Percentiles rank a stretch among this genome's conserved stretches.
Evolutionary conservation across 1,140 invertebrate genomes (phyloP).

Genomic region (Zaprionus kolodkinae): DNA sequence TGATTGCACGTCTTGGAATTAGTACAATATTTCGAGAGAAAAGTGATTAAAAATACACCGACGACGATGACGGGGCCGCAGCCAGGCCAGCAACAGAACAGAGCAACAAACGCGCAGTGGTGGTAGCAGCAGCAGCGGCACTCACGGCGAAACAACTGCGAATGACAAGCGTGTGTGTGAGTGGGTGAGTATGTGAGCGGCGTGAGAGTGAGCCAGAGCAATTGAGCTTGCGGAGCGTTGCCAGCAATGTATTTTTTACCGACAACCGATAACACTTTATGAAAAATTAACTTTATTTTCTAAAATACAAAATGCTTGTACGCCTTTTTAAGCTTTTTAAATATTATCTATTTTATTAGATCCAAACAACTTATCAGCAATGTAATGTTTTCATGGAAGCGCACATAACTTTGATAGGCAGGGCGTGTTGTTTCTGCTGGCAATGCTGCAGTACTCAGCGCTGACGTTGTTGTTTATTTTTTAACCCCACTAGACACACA

Average conservation of each 20-base stretch:
- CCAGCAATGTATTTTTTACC: conserved; percentile 28
- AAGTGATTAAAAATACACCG: conserved; percentile 79
- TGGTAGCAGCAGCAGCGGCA: conserved; percentile 37
- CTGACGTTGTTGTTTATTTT: conserved; percentile 75
- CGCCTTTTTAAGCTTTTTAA: not conserved
- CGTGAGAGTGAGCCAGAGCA: conserved; percentile 18
- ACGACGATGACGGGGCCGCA: conserved; percentile 60
- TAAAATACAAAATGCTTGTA: not conserved
- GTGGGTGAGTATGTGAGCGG: conserved; percentile 21
- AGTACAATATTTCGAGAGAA: conserved; percentile 54
- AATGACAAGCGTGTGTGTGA: conserved; percentile 43
- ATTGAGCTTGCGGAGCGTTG: conserved; percentile 29
- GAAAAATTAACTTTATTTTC: not conserved
- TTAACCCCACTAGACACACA: conserved; percentile 54
- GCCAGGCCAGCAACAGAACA: conserved; percentile 68
- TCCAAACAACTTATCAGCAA: not conserved
- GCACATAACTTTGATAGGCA: conserved; percentile 23
- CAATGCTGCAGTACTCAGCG: conserved; percentile 59
- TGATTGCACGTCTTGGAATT: conserved; percentile 50
- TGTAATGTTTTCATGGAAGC: not conserved
- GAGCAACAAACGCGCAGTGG: conserved; percentile 59
- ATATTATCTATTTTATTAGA: not conserved
- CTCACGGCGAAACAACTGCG: conserved; percentile 53
- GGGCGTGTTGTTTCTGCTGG: conserved; percentile 64
- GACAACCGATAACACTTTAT: conserved; percentile 21